These are phyloP conservation scores for Phoebastria nigripes DNA, from an alignment of 2,797 vertebrate species.

Conservation along the genomic window DNA sequence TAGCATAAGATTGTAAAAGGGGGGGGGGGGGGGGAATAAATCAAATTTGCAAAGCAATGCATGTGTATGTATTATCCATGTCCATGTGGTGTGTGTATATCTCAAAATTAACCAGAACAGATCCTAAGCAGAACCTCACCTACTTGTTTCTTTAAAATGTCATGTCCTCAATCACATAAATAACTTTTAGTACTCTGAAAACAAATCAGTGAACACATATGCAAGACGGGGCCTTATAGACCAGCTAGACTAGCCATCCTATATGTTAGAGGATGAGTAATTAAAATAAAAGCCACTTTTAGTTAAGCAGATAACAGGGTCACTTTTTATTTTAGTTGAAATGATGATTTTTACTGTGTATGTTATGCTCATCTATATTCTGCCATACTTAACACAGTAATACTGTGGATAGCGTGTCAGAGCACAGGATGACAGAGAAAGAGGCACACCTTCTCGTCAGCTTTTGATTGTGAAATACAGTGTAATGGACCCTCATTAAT, in stretches of 20 bases:
- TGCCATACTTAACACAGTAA: neutral
- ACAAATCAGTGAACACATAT: neutral
- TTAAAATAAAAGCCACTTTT: neutral
- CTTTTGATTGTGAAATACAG: neutral
- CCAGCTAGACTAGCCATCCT: neutral
- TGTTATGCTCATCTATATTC: neutral
- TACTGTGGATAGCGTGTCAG: neutral
- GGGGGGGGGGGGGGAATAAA: neutral
- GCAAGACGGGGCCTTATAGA: rapidly evolving
- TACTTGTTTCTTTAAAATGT: neutral
- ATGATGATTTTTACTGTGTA: neutral
- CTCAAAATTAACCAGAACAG: neutral
- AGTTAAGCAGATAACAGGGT: neutral
- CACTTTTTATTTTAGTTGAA: neutral
- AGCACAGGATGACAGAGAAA: neutral
- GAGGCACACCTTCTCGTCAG: neutral
- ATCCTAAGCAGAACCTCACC: neutral
- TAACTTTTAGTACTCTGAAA: neutral
- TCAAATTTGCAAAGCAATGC: neutral
- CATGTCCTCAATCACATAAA: neutral
- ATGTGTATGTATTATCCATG: too few species aligned
- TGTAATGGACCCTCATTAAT: neutral
- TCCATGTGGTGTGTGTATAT: rapidly evolving
- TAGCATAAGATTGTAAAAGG: neutral
- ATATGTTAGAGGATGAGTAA: neutral